Base-by-base conservation (phyloP, 2,797 vertebrate genomes). In the Ceyx erithaca region DNA sequence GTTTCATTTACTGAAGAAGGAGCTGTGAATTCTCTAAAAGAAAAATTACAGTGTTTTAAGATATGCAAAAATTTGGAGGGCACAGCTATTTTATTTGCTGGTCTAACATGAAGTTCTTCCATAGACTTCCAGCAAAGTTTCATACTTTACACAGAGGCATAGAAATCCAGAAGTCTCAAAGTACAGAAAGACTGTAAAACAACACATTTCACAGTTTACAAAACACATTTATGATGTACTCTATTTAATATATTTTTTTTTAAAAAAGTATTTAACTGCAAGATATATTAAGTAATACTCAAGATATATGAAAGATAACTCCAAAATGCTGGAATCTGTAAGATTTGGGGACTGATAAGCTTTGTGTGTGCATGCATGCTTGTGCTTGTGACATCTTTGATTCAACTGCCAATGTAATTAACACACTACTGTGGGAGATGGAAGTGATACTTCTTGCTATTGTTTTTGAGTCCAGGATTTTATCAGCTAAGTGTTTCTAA, bases 351-450 rank as follows among this genome's bases (percentile, higher is more conserved):
- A 7, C 69, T 26, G 72, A 89, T 75, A 87, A n/a, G 15, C 76
- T 88, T 41, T 84, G 30, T 46, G 43, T 86, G 70, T 84, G 37
- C 57, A 30, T 59, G 55, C 73, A 66, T 85, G 94, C 63, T 73
- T 71, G 25, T 51, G 46, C 82, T 80, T 28, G n/a, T 86, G 91
- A 84, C 2, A 0, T 51, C 90, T 78, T 92, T 81, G 77, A 90
- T 95, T 58, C 52, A 28, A 66, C 48, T 93, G 89, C 94, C 94
- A 86, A 40, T 7, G 48, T 59, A 79, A 91, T 93, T 92, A 94
- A 88, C 46, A 51, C 66, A 17, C 30, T 13, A 8, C 51, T 1
- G 3, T 66, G 59, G 80, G 59, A 88, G 67, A 61, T 22, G 35
- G 41, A 18, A 75, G 63, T 76, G 75, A 71, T 30, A 21, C 35